phyloP scores from a whole-genome alignment of 2,797 vertebrate species.

The Tinamus major region DNA sequence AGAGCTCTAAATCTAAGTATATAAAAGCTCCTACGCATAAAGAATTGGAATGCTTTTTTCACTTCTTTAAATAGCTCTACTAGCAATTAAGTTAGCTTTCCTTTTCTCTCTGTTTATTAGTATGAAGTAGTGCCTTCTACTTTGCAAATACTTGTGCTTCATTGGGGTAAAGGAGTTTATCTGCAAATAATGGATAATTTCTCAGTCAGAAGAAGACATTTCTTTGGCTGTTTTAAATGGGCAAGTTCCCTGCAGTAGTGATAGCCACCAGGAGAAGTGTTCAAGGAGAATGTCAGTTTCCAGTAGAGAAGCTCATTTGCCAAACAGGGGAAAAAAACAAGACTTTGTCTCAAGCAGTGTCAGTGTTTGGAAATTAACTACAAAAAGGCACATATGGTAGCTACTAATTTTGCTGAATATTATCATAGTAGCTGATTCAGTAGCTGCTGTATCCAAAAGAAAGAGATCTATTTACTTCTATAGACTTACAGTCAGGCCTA shows the following conservation, averaged over 20 bases:
- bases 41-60: not conserved
- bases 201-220: not conserved
- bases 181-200: not conserved
- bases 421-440: fast-evolving
- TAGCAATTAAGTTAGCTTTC: not conserved
- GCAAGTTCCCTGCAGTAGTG: not conserved
- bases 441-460: not conserved
- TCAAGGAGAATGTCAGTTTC: not conserved
- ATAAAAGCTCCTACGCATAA: not conserved
- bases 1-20: not conserved
- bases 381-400: not conserved
- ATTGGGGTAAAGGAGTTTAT: not conserved
- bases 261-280: not conserved
- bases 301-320: not conserved
- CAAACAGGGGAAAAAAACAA: not conserved
- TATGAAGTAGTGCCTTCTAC: not conserved
- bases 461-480: not conserved
- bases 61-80: not conserved
- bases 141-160: not conserved
- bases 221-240: not conserved
- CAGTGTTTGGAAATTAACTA: not conserved
- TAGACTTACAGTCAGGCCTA: not conserved
- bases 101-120: not conserved
- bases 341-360: not conserved
- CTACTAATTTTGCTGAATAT: not conserved